These are phyloP conservation scores for Melitaea athalia DNA, from an alignment of 2,888 invertebrate species.

Conservation along the genomic window DNA sequence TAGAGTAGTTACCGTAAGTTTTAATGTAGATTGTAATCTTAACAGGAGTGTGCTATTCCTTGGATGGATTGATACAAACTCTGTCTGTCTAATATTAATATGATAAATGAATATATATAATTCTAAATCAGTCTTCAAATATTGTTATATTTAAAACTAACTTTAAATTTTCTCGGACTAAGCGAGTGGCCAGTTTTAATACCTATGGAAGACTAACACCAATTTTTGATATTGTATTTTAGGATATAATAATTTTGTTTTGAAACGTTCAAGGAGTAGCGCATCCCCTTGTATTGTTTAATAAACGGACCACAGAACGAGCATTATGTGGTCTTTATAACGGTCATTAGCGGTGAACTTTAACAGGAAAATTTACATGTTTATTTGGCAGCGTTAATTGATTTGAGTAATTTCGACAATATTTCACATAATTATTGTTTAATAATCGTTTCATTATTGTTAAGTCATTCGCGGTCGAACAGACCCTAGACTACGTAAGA, in stretches of 20 bases:
- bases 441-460: not conserved
- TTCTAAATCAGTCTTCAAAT: too few species aligned
- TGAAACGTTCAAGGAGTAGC: not conserved
- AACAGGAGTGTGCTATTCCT: conserved; percentile 9
- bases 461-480: not conserved
- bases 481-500: not conserved
- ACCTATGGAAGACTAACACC: too few species aligned
- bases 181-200: too few species aligned
- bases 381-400: not conserved
- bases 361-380: not conserved
- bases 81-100: not conserved
- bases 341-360: not conserved
- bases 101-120: too few species aligned
- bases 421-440: not conserved
- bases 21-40: conserved; percentile 10
- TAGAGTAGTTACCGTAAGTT: conserved; percentile 56
- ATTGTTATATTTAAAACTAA: too few species aligned
- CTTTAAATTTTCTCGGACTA: too few species aligned
- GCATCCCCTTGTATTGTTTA: conserved; percentile 5
- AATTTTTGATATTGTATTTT: too few species aligned
- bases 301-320: conserved; percentile 5
- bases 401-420: not conserved
- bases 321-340: not conserved
- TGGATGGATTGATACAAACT: not conserved
- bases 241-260: too few species aligned